Evolutionary conservation across 1,140 invertebrate species (phyloP).

Genomic region (Drosophila ercepeae): DNA sequence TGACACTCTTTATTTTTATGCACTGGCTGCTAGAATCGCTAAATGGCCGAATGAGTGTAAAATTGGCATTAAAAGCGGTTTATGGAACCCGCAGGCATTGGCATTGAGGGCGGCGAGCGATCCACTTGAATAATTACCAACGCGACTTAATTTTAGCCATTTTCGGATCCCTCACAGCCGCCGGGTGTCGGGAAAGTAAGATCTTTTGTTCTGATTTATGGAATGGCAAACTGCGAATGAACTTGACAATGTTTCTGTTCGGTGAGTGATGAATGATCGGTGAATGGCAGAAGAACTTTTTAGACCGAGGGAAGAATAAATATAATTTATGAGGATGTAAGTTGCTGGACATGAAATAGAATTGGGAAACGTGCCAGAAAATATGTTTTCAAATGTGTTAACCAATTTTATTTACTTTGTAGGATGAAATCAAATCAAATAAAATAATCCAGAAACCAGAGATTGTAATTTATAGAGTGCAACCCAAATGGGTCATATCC

Average conservation of each 20-base stretch:
- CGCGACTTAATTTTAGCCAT: constrained; percentile 56
- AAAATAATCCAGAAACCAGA: background rate
- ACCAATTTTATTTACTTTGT: background rate
- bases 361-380: background rate
- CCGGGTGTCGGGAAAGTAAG: background rate
- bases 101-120: constrained; percentile 43
- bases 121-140: constrained; percentile 49
- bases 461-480: constrained; percentile 36
- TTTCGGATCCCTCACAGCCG: constrained; percentile 14
- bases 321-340: background rate
- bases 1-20: constrained; percentile 1
- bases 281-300: constrained; percentile 9
- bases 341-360: background rate
- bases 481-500: constrained; percentile 41
- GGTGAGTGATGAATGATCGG: constrained; percentile 40
- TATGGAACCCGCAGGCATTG: constrained; percentile 40
- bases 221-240: constrained; percentile 21
- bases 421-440: background rate
- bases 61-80: constrained; percentile 18
- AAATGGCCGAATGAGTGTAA: background rate
- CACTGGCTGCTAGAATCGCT: background rate
- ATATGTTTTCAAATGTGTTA: background rate
- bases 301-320: background rate
- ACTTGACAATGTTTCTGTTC: constrained; percentile 35
- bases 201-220: constrained; percentile 40